Percentiles rank a stretch among this genome's conserved stretches.
These are phyloP conservation scores for Pampus argenteus DNA, from an alignment of 2,797 vertebrate genomes.

Conservation along the genomic window DNA sequence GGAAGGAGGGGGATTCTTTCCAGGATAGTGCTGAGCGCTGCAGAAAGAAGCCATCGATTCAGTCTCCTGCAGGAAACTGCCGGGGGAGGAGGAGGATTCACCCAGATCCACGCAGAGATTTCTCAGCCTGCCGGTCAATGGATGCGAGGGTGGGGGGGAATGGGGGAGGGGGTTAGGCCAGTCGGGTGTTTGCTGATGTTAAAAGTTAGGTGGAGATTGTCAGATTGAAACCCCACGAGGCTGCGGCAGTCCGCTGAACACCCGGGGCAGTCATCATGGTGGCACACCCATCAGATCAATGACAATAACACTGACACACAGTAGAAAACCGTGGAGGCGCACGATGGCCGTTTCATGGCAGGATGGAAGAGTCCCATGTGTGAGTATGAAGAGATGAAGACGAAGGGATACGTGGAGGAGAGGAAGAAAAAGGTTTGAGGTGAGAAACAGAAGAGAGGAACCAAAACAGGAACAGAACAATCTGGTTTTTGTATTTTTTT, in stretches of 20 bases:
- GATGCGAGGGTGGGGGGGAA: not conserved
- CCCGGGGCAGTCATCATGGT: constrained; percentile 54
- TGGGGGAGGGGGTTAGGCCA: constrained; percentile 1
- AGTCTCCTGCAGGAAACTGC: constrained; percentile 62
- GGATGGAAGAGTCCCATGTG: constrained; percentile 13
- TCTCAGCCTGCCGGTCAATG: constrained; percentile 68
- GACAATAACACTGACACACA: constrained; percentile 17
- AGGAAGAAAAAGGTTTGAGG: constrained; percentile 39
- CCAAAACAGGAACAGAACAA: constrained; percentile 88
- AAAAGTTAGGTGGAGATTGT: constrained; percentile 63
- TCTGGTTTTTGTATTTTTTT: constrained; percentile 55
- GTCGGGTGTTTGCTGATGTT: constrained; percentile 56
- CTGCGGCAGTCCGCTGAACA: constrained; percentile 10
- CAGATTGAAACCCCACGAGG: constrained; percentile 24
- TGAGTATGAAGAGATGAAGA: constrained; percentile 15
- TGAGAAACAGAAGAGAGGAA: constrained; percentile 35
- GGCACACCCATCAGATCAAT: constrained; percentile 48
- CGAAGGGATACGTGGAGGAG: not conserved
- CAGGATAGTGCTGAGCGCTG: constrained; percentile 76
- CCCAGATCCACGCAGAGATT: constrained; percentile 48
- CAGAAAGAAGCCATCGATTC: constrained; percentile 76
- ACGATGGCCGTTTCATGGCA: not conserved
- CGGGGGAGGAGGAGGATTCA: constrained; percentile 34
- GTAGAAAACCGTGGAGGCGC: constrained; percentile 12
- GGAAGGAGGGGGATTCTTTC: constrained; percentile 40